Conservation (phyloP, 2,113 vertebrate genomes). For the Corythornis vintsioides region DNA sequence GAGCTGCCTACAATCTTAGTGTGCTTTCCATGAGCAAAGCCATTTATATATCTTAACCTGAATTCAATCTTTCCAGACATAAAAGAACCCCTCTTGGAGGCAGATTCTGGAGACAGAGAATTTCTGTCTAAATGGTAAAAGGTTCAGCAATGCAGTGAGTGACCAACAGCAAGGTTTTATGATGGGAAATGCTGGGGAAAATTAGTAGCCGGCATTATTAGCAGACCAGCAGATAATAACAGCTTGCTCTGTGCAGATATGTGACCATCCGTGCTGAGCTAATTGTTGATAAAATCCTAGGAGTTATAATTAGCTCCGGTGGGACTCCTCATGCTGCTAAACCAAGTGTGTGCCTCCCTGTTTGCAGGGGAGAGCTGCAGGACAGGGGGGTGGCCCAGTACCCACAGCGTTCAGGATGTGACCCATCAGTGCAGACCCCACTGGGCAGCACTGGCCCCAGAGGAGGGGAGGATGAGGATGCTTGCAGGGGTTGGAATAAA, state of each 20-base stretch:
- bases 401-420: not conserved
- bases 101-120: not conserved
- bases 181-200: not conserved
- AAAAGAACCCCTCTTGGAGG: not conserved
- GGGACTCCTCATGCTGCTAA: not conserved
- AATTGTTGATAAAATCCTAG: conserved; percentile 69
- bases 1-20: not conserved
- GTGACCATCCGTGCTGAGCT: conserved; percentile 47
- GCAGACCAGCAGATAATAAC: not conserved
- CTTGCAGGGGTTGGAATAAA: not conserved
- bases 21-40: not conserved
- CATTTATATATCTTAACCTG: not conserved
- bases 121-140: not conserved
- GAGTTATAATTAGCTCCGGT: conserved; percentile 34
- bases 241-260: conserved; percentile 40
- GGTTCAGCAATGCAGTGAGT: not conserved
- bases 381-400: not conserved
- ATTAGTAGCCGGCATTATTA: not conserved
- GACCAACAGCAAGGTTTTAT: not conserved
- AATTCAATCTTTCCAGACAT: not conserved
- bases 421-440: rapidly evolving
- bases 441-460: rapidly evolving
- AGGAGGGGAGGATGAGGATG: rapidly evolving
- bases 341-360: not conserved
- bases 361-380: not conserved